Evolutionary conservation across 2,113 vertebrate species (phyloP).

Genomic region (Apistogramma diplotaenia): DNA sequence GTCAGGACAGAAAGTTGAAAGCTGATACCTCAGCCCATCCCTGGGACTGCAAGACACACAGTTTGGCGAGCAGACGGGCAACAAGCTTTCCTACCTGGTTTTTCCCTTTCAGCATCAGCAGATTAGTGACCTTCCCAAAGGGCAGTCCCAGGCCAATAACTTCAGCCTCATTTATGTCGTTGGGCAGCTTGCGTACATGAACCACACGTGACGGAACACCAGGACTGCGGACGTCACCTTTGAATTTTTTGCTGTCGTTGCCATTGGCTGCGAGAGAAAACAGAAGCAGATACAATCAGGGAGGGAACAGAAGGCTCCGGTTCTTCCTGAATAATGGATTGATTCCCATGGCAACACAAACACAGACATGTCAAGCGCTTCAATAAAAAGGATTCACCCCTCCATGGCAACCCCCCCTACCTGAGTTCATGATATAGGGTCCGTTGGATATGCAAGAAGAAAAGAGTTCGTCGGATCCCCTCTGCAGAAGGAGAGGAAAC

Average conservation of each 20-base stretch:
- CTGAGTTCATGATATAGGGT: constrained; percentile 97
- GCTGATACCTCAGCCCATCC: background rate
- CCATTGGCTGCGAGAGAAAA: constrained; percentile 86
- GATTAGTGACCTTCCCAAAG: constrained; percentile 96
- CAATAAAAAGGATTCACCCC: constrained; percentile 41
- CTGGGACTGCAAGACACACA: background rate
- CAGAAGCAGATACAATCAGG: constrained; percentile 68
- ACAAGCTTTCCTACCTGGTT: constrained; percentile 84
- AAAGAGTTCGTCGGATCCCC: constrained; percentile 99
- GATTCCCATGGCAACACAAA: constrained; percentile 61
- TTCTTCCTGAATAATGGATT: constrained; percentile 71
- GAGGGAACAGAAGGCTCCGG: constrained; percentile 57
- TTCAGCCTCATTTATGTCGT: constrained; percentile 93
- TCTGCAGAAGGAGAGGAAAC: constrained; percentile 77
- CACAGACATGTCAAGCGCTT: constrained; percentile 43
- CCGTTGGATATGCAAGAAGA: constrained; percentile 97
- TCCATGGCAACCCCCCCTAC: constrained; percentile 73
- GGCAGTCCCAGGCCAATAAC: constrained; percentile 95
- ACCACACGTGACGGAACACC: constrained; percentile 92
- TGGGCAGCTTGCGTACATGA: constrained; percentile 92
- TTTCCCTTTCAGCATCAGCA: constrained; percentile 98
- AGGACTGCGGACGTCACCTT: constrained; percentile 88
- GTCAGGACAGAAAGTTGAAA: background rate
- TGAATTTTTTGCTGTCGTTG: constrained; percentile 99
- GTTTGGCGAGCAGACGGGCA: constrained; percentile 1